Percentiles rank a stretch among this genome's conserved stretches.
phyloP scores from a whole-genome alignment of 2,888 invertebrate species.

The Callosobruchus maculatus region DNA sequence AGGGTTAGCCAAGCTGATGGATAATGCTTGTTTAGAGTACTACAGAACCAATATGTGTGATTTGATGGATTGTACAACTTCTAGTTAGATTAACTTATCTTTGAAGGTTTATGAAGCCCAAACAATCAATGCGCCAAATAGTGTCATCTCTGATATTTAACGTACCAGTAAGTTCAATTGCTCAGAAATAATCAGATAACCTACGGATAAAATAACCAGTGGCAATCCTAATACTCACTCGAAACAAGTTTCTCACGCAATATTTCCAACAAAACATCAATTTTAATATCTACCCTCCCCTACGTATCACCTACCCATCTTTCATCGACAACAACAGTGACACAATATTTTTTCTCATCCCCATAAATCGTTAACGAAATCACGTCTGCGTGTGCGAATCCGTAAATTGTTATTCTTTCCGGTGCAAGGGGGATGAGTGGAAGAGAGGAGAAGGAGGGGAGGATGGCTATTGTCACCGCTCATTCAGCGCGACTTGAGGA shows the following conservation, averaged over 20 bases:
- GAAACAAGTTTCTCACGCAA: not conserved
- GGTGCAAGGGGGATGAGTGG: constrained; percentile 11
- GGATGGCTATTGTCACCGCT: constrained; percentile 26
- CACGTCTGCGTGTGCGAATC: constrained; percentile 22
- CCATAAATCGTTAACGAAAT: constrained; percentile 27
- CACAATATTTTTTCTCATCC: constrained; percentile 18
- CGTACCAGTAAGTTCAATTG: no score
- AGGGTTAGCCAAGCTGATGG: no score
- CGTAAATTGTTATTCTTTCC: constrained; percentile 36
- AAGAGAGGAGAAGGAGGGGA: constrained; percentile 18
- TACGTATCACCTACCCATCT: constrained; percentile 12
- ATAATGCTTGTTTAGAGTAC: no score
- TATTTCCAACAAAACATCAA: not conserved
- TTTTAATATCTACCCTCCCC: not conserved
- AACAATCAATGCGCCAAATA: no score
- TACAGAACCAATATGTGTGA: no score
- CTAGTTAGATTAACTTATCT: no score
- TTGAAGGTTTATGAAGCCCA: no score
- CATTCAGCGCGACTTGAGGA: constrained; percentile 24
- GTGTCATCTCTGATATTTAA: no score
- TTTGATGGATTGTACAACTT: no score
- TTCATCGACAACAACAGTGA: constrained; percentile 18
- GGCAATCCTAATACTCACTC: not conserved
- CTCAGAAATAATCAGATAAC: no score
- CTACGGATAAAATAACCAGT: no score